Evolutionary conservation across 92 coral and sea anemone species (phyloP).

Genomic region (Phenganax subtilis): DNA sequence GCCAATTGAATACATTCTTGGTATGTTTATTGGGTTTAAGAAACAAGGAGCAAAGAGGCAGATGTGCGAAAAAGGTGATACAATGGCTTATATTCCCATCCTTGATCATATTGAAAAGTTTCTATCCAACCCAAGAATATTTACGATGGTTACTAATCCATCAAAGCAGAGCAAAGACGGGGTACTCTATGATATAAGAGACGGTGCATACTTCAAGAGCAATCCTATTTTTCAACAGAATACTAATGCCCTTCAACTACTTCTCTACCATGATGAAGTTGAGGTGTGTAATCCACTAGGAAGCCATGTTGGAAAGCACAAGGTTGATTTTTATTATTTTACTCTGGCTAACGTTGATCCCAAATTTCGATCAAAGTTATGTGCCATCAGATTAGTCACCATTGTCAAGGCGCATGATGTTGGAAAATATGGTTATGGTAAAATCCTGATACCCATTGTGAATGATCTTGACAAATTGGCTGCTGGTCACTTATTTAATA

Average conservation of each 20-base stretch:
- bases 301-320: constrained; percentile 41
- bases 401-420: constrained; percentile 42
- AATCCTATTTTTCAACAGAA: constrained; percentile 46
- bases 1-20: constrained; percentile 9
- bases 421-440: constrained; percentile 39
- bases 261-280: constrained; percentile 55
- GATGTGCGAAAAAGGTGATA: constrained; percentile 12
- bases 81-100: constrained; percentile 31
- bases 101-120: constrained; percentile 20
- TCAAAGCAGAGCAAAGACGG: constrained; percentile 32
- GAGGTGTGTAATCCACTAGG: constrained; percentile 56
- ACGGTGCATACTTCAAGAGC: constrained; percentile 44
- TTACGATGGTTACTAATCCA: constrained; percentile 9
- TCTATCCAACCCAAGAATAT: constrained; percentile 31
- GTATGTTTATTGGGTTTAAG: neutral
- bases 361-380: constrained; percentile 33
- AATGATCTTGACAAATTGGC: constrained; percentile 32
- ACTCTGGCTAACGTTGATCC: constrained; percentile 35
- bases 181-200: constrained; percentile 46
- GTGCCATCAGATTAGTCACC: constrained; percentile 43
- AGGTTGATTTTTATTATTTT: constrained; percentile 14
- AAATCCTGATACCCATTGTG: constrained; percentile 38
- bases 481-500: constrained; percentile 25
- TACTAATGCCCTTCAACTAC: constrained; percentile 33
- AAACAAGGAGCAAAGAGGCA: constrained; percentile 9